phyloP scores from a whole-genome alignment of 2,888 invertebrate species.

The Troides oblongomaculatus region DNA sequence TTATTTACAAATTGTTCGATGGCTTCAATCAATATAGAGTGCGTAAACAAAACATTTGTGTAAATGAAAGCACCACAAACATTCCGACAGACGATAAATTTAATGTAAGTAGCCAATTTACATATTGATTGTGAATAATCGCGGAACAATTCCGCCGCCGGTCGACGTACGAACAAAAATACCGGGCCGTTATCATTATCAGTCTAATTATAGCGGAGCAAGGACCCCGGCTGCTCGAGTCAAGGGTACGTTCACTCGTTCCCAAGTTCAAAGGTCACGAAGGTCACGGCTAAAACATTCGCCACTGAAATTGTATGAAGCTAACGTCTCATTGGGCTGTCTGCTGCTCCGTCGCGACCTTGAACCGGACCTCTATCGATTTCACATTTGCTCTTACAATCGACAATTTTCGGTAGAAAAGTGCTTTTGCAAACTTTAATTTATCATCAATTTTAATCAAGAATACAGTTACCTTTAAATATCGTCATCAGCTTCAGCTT shows the following conservation, averaged over 20 bases:
- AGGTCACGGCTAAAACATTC: slow-evolving; percentile 54
- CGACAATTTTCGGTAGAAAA: too few species aligned
- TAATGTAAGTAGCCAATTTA: neutral
- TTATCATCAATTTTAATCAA: too few species aligned
- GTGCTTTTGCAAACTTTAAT: too few species aligned
- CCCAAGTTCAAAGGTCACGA: slow-evolving; percentile 73
- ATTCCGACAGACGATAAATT: neutral
- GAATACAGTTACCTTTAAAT: too few species aligned
- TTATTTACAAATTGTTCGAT: neutral
- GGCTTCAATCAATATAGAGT: neutral
- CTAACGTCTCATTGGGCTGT: slow-evolving; percentile 33
- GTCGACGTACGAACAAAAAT: slow-evolving; percentile 48
- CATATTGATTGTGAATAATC: slow-evolving; percentile 22
- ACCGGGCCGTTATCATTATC: slow-evolving; percentile 56
- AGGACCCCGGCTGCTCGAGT: slow-evolving; percentile 62
- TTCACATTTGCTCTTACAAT: neutral
- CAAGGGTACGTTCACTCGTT: slow-evolving; percentile 72
- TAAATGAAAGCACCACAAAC: neutral
- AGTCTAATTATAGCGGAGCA: slow-evolving; percentile 67
- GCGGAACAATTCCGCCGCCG: slow-evolving; percentile 23
- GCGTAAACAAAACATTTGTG: slow-evolving; percentile 1
- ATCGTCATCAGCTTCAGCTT: too few species aligned
- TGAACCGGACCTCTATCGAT: slow-evolving; percentile 34
- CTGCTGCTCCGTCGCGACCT: slow-evolving; percentile 34
- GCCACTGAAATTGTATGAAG: slow-evolving; percentile 31